Evolutionary conservation across 1,140 invertebrate species (phyloP).

Genomic region (Drosophila prosaltans): DNA sequence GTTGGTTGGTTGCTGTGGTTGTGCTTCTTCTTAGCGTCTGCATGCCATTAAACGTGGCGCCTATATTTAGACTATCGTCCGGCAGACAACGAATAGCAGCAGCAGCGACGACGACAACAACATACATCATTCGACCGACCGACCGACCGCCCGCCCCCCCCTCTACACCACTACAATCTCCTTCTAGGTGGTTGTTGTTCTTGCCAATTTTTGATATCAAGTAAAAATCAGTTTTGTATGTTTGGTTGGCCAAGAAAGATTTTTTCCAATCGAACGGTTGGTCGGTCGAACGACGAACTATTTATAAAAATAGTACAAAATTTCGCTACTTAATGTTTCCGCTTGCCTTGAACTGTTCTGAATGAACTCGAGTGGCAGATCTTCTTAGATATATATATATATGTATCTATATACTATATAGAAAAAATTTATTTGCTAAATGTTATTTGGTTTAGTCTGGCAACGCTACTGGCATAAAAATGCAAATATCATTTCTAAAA

Average conservation of each 20-base stretch:
- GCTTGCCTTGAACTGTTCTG: constrained; percentile 73
- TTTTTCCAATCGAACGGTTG: constrained; percentile 46
- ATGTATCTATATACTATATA: background rate
- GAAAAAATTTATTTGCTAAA: background rate
- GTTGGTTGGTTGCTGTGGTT: constrained; percentile 11
- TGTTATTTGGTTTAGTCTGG: background rate
- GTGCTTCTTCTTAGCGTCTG: constrained; percentile 77
- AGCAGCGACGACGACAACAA: constrained; percentile 29
- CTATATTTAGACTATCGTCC: constrained; percentile 67
- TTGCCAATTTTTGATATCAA: constrained; percentile 59
- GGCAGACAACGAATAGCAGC: constrained; percentile 26
- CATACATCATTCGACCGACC: background rate
- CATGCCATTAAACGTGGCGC: constrained; percentile 77
- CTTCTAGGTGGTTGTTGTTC: constrained; percentile 2
- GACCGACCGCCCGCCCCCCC: background rate
- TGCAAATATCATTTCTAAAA: constrained; percentile 65
- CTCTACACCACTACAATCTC: background rate
- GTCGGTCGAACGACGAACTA: constrained; percentile 43
- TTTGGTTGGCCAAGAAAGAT: constrained; percentile 30
- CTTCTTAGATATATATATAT: background rate
- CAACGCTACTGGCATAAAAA: constrained; percentile 7
- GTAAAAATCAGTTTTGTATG: constrained; percentile 31
- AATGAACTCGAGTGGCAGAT: constrained; percentile 58
- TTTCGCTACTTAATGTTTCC: constrained; percentile 68
- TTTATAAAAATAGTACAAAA: constrained; percentile 62